Evolutionary conservation across 2,888 invertebrate species (phyloP).

Genomic region (Cataglyphis livida): DNA sequence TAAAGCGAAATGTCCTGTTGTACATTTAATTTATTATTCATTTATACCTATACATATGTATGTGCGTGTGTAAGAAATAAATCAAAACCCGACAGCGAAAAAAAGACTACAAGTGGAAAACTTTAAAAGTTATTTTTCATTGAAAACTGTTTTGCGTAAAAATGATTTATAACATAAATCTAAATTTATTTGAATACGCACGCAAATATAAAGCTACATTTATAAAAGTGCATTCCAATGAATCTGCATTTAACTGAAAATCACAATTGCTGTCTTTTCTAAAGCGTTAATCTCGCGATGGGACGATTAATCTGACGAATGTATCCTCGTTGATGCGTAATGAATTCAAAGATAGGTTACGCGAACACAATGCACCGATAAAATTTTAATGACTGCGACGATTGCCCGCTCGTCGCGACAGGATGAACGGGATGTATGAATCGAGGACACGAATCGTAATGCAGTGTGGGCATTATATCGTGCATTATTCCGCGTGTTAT

Average conservation of each 20-base stretch:
- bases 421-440: not conserved
- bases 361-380: not conserved
- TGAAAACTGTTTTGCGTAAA: not conserved
- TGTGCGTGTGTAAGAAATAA: not conserved
- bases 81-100: not conserved
- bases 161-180: not conserved
- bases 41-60: not conserved
- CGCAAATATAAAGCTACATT: constrained; percentile 2
- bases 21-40: not conserved
- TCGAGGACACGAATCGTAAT: constrained; percentile 15
- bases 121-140: not conserved
- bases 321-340: not conserved
- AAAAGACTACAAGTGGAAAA: not conserved
- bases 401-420: constrained; percentile 7
- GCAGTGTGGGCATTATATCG: constrained; percentile 29
- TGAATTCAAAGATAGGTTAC: constrained; percentile 22
- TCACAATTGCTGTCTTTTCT: not conserved
- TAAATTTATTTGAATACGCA: not conserved
- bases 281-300: not conserved
- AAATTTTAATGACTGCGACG: constrained; percentile 33
- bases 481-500: constrained; percentile 33
- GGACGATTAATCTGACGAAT: not conserved
- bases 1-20: not conserved
- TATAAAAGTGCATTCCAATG: not conserved
- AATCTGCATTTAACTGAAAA: constrained; percentile 6